Base-by-base conservation (phyloP, 2,113 vertebrate species). In the Gadus macrocephalus region DNA sequence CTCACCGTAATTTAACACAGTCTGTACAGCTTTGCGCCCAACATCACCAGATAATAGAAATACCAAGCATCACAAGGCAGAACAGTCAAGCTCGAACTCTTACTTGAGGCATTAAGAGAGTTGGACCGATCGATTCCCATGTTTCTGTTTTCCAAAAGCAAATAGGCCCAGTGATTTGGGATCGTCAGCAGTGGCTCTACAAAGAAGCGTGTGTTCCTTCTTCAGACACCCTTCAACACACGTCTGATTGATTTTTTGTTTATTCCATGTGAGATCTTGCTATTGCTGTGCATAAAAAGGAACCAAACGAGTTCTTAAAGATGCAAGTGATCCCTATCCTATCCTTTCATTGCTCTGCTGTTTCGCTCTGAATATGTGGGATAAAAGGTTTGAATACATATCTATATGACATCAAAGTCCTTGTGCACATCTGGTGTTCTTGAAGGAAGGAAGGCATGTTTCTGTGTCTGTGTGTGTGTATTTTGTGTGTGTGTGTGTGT, bases 391-490 rank as follows among this genome's bases (percentile, higher is more conserved):
- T 49, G 35, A 60, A 72, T 69, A 74, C 38, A 77, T 49, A 49
- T 9, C 8, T 49, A 49, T 49, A 2, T 76, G 73, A 75, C 78
- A 78, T 70, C 15, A 73, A 80, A 83, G 75, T 31, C 53, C 62
- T 60, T 35, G 53, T 17, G 64, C 66, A 78, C 72, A 72, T 75
- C 62, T 66, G 11, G 5, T 64, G 74, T 78, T 88, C 73, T 77
- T 64, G 69, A 74, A 70, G 66, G 69, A 58, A 82, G 85, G 85
- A 79, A 82, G 87, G 85, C 84, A 9, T 2, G 31, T 7, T 81
- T 35, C 79, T 22, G 22, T 7, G 66, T 67, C 78, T 61, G 42
- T 49, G 42, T 49, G 82, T 35, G 80, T 22, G 22, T 7, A 77
- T 61, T 42, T 6, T 38, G 35, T 38, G 82, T 35, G 80, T 22